Conservation (phyloP, 2,797 vertebrate genomes). For the Nannoperca australis region DNA sequence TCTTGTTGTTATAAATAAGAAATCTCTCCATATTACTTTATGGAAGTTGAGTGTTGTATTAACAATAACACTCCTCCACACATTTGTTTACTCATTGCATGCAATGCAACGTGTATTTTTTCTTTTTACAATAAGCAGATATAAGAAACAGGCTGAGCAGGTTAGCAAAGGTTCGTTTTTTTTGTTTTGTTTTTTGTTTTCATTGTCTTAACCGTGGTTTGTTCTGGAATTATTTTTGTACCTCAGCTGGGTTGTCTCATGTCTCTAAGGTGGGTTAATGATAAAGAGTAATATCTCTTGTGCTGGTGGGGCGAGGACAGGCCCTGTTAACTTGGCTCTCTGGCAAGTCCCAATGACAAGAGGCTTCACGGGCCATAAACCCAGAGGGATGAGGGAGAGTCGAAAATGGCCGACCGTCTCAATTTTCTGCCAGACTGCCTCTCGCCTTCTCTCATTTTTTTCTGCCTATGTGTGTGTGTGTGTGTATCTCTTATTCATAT, state of each 20-base stretch:
- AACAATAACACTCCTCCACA: neutral
- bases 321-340: constrained; percentile 84
- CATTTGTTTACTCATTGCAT: neutral
- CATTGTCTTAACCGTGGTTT: constrained; percentile 12
- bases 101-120: neutral
- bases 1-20: neutral
- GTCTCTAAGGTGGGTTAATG: constrained; percentile 69
- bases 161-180: constrained; percentile 16
- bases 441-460: constrained; percentile 59
- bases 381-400: constrained; percentile 80
- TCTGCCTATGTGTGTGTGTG: constrained; percentile 31
- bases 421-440: constrained; percentile 86
- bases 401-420: constrained; percentile 83
- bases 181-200: constrained; percentile 4
- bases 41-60: neutral
- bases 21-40: neutral
- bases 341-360: constrained; percentile 81
- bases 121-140: neutral
- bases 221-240: constrained; percentile 30
- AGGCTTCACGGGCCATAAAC: constrained; percentile 86
- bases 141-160: constrained; percentile 30
- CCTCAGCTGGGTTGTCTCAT: constrained; percentile 44
- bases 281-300: constrained; percentile 74
- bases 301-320: constrained; percentile 73
- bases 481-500: constrained; percentile 43